Evolutionary conservation across 2,797 vertebrate species (phyloP).

Genomic region (Brachyalestes nurse): DNA sequence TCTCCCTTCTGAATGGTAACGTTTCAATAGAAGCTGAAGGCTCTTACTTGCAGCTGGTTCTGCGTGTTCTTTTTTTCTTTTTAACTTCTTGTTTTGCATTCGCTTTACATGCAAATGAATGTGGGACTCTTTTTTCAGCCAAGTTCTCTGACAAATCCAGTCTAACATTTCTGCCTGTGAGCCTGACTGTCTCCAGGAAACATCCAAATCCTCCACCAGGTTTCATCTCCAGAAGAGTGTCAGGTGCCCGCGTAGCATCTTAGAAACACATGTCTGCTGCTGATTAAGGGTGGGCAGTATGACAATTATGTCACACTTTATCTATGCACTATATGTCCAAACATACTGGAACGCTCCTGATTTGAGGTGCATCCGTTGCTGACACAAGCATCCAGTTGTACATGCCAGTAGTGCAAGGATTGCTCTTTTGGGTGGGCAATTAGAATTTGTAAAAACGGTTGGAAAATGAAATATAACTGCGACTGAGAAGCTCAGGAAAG

Average conservation of each 20-base stretch:
- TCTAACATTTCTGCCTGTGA: not conserved
- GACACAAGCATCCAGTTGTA: too few species aligned
- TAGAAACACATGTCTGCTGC: not conserved
- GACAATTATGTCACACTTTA: not conserved
- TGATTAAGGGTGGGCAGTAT: not conserved
- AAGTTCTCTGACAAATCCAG: not conserved
- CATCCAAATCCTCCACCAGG: not conserved
- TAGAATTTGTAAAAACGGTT: too few species aligned
- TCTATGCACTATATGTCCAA: not conserved
- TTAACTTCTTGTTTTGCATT: not conserved
- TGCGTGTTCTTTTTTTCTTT: not conserved
- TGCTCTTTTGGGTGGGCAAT: too few species aligned
- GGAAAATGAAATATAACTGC: too few species aligned
- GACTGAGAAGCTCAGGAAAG: too few species aligned
- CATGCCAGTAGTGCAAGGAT: too few species aligned
- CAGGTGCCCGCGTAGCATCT: not conserved
- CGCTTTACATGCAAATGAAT: constrained; percentile 19
- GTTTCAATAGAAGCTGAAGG: constrained; percentile 3
- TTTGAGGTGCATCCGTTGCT: not conserved
- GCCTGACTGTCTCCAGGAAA: not conserved
- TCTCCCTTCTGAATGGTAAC: not conserved
- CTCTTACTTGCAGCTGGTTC: not conserved
- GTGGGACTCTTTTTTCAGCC: not conserved
- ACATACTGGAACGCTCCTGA: not conserved
- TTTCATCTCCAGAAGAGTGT: not conserved